Evolutionary conservation across 2,888 invertebrate genomes (phyloP).

Genomic region (Dolomedes plantarius): DNA sequence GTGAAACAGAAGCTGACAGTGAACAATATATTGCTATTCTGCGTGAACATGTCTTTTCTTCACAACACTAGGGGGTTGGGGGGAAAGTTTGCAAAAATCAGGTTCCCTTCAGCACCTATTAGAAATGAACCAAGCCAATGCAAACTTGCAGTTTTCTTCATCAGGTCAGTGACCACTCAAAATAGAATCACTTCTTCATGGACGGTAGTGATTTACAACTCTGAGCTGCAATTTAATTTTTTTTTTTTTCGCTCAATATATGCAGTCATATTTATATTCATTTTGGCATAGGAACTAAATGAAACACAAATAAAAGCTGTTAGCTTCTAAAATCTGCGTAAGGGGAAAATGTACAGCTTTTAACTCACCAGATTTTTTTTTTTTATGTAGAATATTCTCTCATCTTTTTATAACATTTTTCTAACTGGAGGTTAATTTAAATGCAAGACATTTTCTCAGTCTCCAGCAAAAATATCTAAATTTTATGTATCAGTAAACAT

Average conservation of each 20-base stretch:
- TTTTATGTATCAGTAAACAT: not conserved
- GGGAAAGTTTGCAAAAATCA: constrained; percentile 27
- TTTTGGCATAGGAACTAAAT: constrained; percentile 65
- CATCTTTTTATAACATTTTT: no score
- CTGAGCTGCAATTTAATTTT: constrained; percentile 53
- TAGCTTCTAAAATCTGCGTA: not conserved
- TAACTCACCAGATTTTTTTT: no score
- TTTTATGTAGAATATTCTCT: no score
- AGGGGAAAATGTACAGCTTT: no score
- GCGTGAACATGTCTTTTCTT: constrained; percentile 45
- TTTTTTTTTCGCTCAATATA: not conserved
- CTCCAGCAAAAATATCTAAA: not conserved
- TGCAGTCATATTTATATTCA: constrained; percentile 7
- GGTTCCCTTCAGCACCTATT: constrained; percentile 54
- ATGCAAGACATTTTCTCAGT: no score
- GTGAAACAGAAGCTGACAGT: constrained; percentile 27
- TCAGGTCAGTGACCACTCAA: constrained; percentile 55
- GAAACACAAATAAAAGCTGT: constrained; percentile 58
- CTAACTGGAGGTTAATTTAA: no score
- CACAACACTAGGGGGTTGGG: constrained; percentile 12
- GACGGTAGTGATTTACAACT: constrained; percentile 55
- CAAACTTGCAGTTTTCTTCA: constrained; percentile 30
- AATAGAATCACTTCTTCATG: constrained; percentile 67
- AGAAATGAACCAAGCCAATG: constrained; percentile 36
- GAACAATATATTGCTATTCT: constrained; percentile 60